Conservation (phyloP, 2,888 invertebrate species). For the Apamea epomidion region DNA sequence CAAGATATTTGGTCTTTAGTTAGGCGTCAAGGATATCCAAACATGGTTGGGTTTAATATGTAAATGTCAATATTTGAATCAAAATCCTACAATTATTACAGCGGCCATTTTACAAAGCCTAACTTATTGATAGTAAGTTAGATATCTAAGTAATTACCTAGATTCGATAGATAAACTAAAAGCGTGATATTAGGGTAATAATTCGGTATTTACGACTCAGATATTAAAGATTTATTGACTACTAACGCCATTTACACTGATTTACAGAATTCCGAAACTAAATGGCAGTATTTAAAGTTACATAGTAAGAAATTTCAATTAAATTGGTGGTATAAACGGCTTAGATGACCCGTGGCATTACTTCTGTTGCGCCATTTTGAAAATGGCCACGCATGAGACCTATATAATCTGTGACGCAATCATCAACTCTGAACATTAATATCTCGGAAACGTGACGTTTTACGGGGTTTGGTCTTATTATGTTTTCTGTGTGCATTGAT, state of each 20-base stretch:
- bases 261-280: slow-evolving; percentile 14
- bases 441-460: no score
- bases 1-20: neutral
- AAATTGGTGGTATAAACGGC: neutral
- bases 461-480: no score
- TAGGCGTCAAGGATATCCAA: neutral
- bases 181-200: slow-evolving; percentile 34
- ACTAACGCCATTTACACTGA: slow-evolving; percentile 19
- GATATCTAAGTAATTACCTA: slow-evolving; percentile 27
- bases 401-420: no score
- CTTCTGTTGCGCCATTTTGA: neutral
- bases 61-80: slow-evolving; percentile 21
- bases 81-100: slow-evolving; percentile 13
- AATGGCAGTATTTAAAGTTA: neutral
- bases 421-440: no score
- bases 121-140: slow-evolving; percentile 23
- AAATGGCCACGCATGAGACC: neutral
- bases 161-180: slow-evolving; percentile 12
- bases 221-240: slow-evolving; percentile 48
- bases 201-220: slow-evolving; percentile 41
- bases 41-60: neutral
- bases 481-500: no score
- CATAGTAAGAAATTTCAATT: slow-evolving; percentile 10
- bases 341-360: no score
- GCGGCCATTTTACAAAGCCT: slow-evolving; percentile 7